Conservation (phyloP, 2,797 vertebrate species). For the Psittacula derbiana region DNA sequence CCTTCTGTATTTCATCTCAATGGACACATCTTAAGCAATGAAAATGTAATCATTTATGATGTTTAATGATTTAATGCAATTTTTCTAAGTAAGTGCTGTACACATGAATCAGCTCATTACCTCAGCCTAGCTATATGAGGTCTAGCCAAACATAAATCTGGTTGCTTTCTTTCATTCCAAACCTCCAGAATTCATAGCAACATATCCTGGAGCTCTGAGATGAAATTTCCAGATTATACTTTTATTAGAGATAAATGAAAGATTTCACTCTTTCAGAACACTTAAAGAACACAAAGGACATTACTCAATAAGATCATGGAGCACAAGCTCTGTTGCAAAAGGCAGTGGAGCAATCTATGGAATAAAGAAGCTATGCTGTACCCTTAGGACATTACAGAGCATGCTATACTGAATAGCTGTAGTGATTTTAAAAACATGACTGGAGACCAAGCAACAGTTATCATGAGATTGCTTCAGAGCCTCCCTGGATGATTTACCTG, state of each 20-base stretch:
- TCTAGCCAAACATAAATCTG: neutral
- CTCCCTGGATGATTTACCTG: neutral
- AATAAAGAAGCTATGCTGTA: neutral
- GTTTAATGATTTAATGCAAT: constrained; percentile 3
- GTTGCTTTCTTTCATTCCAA: neutral
- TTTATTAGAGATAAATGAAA: neutral
- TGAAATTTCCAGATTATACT: neutral
- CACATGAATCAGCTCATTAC: constrained; percentile 16
- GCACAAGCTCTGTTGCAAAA: neutral
- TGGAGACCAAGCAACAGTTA: neutral
- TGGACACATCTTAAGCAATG: neutral
- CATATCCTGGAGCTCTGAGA: neutral
- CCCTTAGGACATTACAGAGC: neutral
- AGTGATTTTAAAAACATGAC: neutral
- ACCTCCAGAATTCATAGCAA: neutral
- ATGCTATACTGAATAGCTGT: neutral
- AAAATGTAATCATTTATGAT: constrained; percentile 12
- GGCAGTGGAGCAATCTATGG: neutral
- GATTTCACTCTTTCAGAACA: neutral
- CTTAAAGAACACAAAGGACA: neutral
- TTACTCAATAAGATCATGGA: neutral
- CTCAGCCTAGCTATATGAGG: neutral
- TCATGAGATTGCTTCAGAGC: neutral
- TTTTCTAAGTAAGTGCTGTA: neutral
- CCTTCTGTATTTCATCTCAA: neutral